phyloP scores from a whole-genome alignment of 1,140 invertebrate species.

The Lerema accius region DNA sequence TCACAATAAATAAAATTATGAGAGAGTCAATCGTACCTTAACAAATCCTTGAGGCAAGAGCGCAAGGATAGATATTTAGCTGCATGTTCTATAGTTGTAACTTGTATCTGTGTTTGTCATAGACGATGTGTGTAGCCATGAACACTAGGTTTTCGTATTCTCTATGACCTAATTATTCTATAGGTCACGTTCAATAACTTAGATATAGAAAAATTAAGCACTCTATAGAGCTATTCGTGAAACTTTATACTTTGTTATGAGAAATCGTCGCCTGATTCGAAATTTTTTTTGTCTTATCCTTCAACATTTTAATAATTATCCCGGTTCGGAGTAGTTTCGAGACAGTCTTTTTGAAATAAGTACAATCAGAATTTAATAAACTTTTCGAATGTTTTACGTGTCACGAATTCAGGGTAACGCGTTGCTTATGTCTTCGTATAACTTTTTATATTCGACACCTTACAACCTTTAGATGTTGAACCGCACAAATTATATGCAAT shows the following conservation, averaged over 20 bases:
- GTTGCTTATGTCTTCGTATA: slow-evolving; percentile 44
- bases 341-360: slow-evolving; percentile 22
- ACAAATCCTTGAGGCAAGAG: slow-evolving; percentile 11
- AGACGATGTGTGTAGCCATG: slow-evolving; percentile 70
- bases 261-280: slow-evolving; percentile 12
- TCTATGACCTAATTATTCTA: slow-evolving; percentile 54
- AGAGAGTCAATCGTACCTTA: slow-evolving; percentile 34
- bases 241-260: slow-evolving; percentile 20
- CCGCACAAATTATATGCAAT: slow-evolving; percentile 59
- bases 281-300: slow-evolving; percentile 21
- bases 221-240: slow-evolving; percentile 31
- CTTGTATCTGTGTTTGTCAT: slow-evolving; percentile 61
- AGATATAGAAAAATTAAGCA: slow-evolving; percentile 50
- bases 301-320: slow-evolving; percentile 34
- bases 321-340: slow-evolving; percentile 22
- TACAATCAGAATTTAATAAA: slow-evolving; percentile 37
- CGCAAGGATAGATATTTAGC: slow-evolving; percentile 47
- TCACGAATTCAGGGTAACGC: slow-evolving; percentile 66
- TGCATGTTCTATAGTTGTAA: slow-evolving; percentile 70
- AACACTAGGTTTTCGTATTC: slow-evolving; percentile 54
- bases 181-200: slow-evolving; percentile 50
- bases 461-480: slow-evolving; percentile 38
- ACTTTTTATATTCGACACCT: slow-evolving; percentile 51
- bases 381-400: slow-evolving; percentile 69
- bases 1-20: slow-evolving; percentile 31